Evolutionary conservation across 2,797 vertebrate genomes (phyloP).

Genomic region (Thamnophis elegans): DNA sequence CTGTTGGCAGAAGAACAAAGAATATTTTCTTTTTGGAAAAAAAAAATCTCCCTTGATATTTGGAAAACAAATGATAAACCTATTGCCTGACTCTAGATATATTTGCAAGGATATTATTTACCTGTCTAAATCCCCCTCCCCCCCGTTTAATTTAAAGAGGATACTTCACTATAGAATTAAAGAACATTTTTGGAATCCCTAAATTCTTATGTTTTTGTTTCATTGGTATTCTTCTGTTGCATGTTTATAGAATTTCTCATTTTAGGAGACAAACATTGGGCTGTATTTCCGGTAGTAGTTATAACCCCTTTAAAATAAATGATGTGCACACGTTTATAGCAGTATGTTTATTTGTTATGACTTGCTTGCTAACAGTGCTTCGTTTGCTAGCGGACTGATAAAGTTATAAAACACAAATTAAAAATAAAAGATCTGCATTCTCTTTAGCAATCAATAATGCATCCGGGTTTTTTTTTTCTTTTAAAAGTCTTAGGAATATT

Average conservation of each 20-base stretch:
- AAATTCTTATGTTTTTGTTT: not conserved
- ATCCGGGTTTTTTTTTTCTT: not conserved
- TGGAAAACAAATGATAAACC: not conserved
- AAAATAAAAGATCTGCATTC: not conserved
- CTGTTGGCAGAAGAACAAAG: not conserved
- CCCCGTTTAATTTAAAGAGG: not conserved
- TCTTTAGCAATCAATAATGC: not conserved
- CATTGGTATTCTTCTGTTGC: not conserved
- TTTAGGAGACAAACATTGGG: not conserved
- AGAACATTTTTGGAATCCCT: not conserved
- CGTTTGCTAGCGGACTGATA: not conserved
- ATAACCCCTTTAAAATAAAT: not conserved
- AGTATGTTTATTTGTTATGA: not conserved
- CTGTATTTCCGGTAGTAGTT: not conserved
- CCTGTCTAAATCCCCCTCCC: not conserved
- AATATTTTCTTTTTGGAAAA: not conserved
- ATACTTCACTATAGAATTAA: not conserved
- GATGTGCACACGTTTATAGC: not conserved
- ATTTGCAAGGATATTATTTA: slow-evolving; percentile 10
- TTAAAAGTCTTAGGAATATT: not conserved
- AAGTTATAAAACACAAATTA: not conserved
- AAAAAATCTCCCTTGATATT: not conserved
- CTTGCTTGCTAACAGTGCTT: not conserved
- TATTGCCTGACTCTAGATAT: not conserved
- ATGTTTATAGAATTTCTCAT: not conserved